These are phyloP conservation scores for Selenia dentaria DNA, from an alignment of 2,888 invertebrate genomes.

Conservation along the genomic window DNA sequence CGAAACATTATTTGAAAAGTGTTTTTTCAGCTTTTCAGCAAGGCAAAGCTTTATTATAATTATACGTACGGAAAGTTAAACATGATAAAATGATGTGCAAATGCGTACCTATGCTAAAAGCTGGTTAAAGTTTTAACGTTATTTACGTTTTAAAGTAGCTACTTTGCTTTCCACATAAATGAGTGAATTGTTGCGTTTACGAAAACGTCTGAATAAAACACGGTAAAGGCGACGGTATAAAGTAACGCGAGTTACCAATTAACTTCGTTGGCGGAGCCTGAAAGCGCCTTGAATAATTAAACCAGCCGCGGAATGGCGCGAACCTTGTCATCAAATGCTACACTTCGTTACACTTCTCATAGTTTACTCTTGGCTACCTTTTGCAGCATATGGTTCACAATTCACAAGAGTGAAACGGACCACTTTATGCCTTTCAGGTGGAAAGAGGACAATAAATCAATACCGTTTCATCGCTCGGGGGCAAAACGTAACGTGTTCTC, in stretches of 20 bases:
- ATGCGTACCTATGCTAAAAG: too few species aligned
- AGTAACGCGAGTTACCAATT: slow-evolving; percentile 61
- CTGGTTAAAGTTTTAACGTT: too few species aligned
- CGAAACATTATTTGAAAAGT: not conserved
- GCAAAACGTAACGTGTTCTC: not conserved
- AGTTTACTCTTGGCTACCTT: slow-evolving; percentile 47
- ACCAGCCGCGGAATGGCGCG: slow-evolving; percentile 38
- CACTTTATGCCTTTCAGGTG: slow-evolving; percentile 10
- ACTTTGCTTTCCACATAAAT: too few species aligned
- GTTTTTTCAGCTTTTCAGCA: not conserved
- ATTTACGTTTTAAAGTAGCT: too few species aligned
- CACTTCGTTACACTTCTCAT: slow-evolving; percentile 63
- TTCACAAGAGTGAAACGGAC: slow-evolving; percentile 23
- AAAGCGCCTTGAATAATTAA: slow-evolving; percentile 75
- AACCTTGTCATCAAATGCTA: slow-evolving; percentile 69
- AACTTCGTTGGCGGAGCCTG: slow-evolving; percentile 60
- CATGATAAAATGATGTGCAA: too few species aligned
- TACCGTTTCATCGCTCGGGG: slow-evolving; percentile 3
- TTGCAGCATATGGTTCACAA: slow-evolving; percentile 36
- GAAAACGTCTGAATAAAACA: slow-evolving; percentile 44
- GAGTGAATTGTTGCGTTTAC: slow-evolving; percentile 18
- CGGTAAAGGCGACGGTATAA: slow-evolving; percentile 52
- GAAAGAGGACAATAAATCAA: slow-evolving; percentile 11
- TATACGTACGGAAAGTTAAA: too few species aligned
- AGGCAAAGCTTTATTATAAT: not conserved